Evolutionary conservation across 1,140 invertebrate species (phyloP).

Genomic region (Neuroterus valhalla): DNA sequence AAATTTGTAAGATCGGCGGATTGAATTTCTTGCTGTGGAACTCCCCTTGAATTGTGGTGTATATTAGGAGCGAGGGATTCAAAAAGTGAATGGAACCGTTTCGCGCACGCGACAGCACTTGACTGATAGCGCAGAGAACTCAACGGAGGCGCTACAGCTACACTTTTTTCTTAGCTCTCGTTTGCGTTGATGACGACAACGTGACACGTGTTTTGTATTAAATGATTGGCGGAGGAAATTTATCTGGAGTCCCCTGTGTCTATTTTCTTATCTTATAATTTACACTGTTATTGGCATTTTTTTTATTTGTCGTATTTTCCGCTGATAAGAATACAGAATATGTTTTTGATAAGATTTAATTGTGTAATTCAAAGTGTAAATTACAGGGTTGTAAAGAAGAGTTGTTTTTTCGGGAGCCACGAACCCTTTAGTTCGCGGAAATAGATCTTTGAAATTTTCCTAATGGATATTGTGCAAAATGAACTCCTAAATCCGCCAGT

Average conservation of each 20-base stretch:
- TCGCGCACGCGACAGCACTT: constrained; percentile 64
- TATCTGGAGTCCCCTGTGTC: constrained; percentile 16
- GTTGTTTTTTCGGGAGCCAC: too few species aligned
- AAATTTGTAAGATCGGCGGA: not conserved
- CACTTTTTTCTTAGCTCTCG: constrained; percentile 13
- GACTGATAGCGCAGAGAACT: constrained; percentile 69
- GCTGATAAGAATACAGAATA: too few species aligned
- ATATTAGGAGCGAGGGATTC: constrained; percentile 29
- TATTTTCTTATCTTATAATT: constrained; percentile 17
- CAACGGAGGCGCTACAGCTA: constrained; percentile 43
- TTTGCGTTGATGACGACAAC: constrained; percentile 46
- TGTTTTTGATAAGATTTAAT: too few species aligned
- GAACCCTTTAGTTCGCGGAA: too few species aligned
- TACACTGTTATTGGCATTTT: too few species aligned
- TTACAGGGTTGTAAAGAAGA: too few species aligned
- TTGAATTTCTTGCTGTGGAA: not conserved
- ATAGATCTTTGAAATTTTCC: too few species aligned
- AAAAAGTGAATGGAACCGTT: constrained; percentile 55
- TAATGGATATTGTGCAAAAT: too few species aligned
- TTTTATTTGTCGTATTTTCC: too few species aligned
- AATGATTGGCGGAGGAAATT: constrained; percentile 4
- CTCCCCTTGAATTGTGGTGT: constrained; percentile 42
- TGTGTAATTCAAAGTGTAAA: too few species aligned
- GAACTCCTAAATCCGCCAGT: too few species aligned
- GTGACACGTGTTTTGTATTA: constrained; percentile 16